These are phyloP conservation scores for Halocynthia aurantium DNA, from an alignment of 23 tunicate species.

Conservation along the genomic window DNA sequence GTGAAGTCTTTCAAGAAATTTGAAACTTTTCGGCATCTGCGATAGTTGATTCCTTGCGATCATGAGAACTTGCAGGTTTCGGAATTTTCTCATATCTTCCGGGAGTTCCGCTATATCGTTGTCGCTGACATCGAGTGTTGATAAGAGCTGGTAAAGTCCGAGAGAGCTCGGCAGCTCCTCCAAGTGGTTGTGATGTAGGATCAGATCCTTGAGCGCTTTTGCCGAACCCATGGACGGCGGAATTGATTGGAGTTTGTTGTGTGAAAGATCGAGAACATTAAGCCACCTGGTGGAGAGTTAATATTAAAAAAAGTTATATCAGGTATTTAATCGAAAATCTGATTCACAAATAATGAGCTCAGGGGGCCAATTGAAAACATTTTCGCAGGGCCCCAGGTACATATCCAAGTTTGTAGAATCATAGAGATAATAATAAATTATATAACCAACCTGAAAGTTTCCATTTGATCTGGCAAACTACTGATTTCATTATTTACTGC, in stretches of 20 bases:
- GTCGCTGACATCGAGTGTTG: constrained; percentile 53
- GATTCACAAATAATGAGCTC: not conserved
- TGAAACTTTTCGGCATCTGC: constrained; percentile 73
- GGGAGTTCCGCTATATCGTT: constrained; percentile 73
- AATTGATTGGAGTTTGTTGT: constrained; percentile 47
- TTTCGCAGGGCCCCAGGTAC: not conserved
- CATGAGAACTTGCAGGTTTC: constrained; percentile 51
- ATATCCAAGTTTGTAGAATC: not conserved
- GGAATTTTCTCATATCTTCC: constrained; percentile 70
- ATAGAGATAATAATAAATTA: not conserved
- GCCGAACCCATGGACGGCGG: constrained; percentile 63
- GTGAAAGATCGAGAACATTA: constrained; percentile 30
- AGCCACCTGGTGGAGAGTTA: constrained; percentile 57
- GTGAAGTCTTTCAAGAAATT: constrained; percentile 55
- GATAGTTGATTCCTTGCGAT: constrained; percentile 51
- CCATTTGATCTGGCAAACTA: constrained; percentile 41
- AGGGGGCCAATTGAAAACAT: not conserved
- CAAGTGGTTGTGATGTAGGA: constrained; percentile 64
- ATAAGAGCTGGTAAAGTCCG: constrained; percentile 63
- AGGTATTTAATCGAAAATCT: not conserved
- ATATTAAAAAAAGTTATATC: not conserved
- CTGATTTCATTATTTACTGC: constrained; percentile 40
- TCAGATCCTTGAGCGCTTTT: constrained; percentile 65
- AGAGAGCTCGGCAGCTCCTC: constrained; percentile 48
- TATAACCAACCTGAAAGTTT: constrained; percentile 39